Conservation (phyloP, 2,113 vertebrate species). For the Alligator sinensis region DNA sequence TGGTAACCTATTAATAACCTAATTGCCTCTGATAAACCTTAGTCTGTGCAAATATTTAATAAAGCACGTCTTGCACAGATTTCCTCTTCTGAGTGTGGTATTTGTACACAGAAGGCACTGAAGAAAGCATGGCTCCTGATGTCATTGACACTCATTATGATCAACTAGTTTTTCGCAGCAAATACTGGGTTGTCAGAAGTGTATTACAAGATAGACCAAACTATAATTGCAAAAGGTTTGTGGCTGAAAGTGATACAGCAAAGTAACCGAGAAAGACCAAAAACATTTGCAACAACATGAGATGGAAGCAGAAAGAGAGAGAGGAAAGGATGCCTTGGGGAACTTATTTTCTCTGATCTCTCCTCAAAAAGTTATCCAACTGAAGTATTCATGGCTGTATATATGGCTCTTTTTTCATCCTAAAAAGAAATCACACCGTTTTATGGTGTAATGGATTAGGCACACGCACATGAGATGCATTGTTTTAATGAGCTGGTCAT, state of each 20-base stretch:
- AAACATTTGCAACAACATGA: not conserved
- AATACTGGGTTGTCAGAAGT: not conserved
- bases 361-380: constrained; percentile 26
- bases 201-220: constrained; percentile 4
- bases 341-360: constrained; percentile 39
- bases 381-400: constrained; percentile 38
- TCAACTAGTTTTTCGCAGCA: not conserved
- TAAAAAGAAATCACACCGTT: not conserved
- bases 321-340: not conserved
- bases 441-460: not conserved
- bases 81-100: not conserved
- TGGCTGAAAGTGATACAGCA: not conserved
- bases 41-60: not conserved
- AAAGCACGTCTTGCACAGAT: not conserved
- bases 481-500: not conserved
- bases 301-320: not conserved
- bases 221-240: not conserved
- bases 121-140: not conserved
- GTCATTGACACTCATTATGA: not conserved
- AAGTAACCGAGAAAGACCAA: not conserved
- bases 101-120: not conserved
- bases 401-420: not conserved
- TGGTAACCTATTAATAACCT: too few relatives aligned
- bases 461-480: not conserved
- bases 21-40: not conserved